Base-by-base conservation (phyloP, 2,888 invertebrate species). In the Perizoma flavofasciatum region DNA sequence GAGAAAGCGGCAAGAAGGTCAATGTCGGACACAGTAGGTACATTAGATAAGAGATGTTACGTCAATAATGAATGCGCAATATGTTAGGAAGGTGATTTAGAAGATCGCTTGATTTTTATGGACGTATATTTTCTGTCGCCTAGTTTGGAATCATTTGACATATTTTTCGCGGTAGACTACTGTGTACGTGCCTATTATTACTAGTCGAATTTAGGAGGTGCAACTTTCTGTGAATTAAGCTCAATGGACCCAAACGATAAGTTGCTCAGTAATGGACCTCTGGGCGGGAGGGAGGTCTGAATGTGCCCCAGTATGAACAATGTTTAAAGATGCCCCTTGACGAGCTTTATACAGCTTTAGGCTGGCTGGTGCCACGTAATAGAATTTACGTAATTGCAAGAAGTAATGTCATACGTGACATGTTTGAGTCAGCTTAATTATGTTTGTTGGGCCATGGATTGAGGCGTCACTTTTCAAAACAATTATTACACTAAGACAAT, bases 1-100 rank as follows among this genome's bases (percentile, higher is more conserved):
- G 71, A 69, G 76, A 76, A 75, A 76, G 76, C 65, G 67, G 40
- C 67, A 65, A 68, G 67, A 76, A 72, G 76, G 77, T 77, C 75
- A 77, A 74, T 76, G 77, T 61, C 68, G 44, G 63, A 43, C 60
- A 52, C 59, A 53, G 49, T 45, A 49, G 68, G 67, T 63, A 48
- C 55, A 48, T 74, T 75, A 66, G 67, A 58, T 72, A 73, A 74
- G 41, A 73, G 41, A 5, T 49, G 49, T 62, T 65, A 56, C 63
- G 44, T 58, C 57, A 59, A 6, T 10, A 5, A 44, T 6, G 6
- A 44, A 44, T 22, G 4, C 5, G 5, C 41, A 10, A 41, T 41
- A 10, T 10, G n/a, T 41, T 10, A 22, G 1, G 1, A 22, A 22
- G 1, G 22, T 22, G 22, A 2, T 22, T 22, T 22, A 22, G 22